These are phyloP conservation scores for Chionis minor DNA, from an alignment of 2,113 vertebrate species.

Conservation along the genomic window DNA sequence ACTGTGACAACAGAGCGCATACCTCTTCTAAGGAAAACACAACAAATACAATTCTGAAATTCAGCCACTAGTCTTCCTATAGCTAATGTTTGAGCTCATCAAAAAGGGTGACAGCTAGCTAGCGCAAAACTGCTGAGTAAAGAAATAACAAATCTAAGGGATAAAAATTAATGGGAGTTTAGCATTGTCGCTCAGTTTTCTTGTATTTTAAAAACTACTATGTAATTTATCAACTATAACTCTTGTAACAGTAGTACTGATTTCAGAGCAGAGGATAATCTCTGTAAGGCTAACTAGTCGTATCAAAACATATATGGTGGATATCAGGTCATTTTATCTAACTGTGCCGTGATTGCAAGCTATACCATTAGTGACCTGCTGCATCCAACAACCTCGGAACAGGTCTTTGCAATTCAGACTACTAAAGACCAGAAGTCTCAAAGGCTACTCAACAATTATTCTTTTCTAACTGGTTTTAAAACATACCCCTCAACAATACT, in stretches of 20 bases:
- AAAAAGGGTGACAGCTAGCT: neutral
- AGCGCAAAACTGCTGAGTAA: neutral
- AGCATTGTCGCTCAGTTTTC: neutral
- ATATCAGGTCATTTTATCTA: neutral
- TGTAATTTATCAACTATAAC: neutral
- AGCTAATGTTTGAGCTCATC: neutral
- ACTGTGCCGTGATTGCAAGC: neutral
- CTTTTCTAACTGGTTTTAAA: neutral
- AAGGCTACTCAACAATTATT: neutral
- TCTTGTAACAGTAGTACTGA: neutral
- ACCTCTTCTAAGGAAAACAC: neutral
- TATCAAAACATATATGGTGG: neutral
- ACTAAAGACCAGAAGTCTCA: neutral
- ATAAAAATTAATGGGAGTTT: neutral
- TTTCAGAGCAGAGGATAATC: neutral
- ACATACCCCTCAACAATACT: neutral
- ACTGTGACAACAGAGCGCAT: neutral
- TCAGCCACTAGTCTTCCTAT: neutral
- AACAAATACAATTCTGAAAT: neutral
- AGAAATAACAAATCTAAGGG: neutral
- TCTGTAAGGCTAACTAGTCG: neutral
- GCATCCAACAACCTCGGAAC: neutral
- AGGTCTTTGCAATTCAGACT: neutral
- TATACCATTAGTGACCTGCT: neutral
- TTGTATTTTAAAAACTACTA: neutral